A percentile compares a stretch with the other conserved stretches of the same genome.
phyloP scores from a whole-genome alignment of 2,113 vertebrate genomes.

The Chroicocephalus ridibundus region DNA sequence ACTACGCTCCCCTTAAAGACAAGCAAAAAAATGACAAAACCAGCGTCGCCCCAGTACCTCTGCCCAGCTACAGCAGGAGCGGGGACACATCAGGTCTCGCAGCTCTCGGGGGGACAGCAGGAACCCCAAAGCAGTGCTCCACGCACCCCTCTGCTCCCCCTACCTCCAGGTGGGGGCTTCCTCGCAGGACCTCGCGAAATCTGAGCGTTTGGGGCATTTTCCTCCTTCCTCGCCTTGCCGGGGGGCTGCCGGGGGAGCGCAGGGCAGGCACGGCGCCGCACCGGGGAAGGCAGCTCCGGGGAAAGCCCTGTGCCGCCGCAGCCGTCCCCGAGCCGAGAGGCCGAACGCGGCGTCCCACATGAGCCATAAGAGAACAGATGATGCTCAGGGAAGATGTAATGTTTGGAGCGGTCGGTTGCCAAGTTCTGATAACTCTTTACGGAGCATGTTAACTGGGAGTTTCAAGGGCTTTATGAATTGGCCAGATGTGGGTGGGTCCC shows the following conservation, averaged over 20 bases:
- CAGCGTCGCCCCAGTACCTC: background rate
- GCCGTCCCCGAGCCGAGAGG: background rate
- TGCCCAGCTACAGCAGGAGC: background rate
- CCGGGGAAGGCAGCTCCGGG: background rate
- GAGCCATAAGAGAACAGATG: constrained; percentile 9
- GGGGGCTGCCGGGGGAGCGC: background rate
- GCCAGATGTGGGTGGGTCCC: constrained; percentile 40
- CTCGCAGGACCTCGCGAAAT: background rate
- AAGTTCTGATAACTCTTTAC: background rate
- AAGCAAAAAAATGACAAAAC: background rate
- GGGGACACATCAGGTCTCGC: background rate
- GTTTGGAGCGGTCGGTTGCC: constrained; percentile 8
- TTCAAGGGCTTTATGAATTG: background rate
- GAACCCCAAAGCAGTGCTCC: background rate
- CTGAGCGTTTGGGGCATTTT: background rate
- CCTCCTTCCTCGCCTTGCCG: background rate
- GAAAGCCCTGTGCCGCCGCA: background rate
- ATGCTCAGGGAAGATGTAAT: background rate
- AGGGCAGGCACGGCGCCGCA: background rate
- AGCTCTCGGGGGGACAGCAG: fast-evolving
- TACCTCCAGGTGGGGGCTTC: background rate
- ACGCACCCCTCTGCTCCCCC: fast-evolving
- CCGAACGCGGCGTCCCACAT: background rate
- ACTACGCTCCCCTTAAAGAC: fast-evolving
- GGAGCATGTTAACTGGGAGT: background rate